A percentile compares a stretch with the other conserved stretches of the same genome.
Evolutionary conservation across 2,113 vertebrate genomes (phyloP).

Genomic region (Xenopus laevis): DNA sequence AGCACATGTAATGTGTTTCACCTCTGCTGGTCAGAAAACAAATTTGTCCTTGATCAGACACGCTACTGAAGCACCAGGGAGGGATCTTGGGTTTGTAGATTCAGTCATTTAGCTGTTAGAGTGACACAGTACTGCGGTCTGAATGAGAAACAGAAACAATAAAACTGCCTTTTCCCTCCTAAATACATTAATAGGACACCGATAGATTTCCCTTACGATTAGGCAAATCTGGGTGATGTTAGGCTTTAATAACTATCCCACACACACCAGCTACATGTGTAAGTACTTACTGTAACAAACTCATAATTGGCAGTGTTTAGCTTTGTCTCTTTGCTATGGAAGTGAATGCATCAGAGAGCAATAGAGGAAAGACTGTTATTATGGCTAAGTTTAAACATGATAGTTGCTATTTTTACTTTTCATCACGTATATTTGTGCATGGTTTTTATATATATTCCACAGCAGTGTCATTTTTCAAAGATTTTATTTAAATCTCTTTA

Average conservation of each 20-base stretch:
- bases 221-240: neutral
- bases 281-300: neutral
- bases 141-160: slow-evolving; percentile 24
- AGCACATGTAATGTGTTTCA: slow-evolving; percentile 40
- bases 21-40: slow-evolving; percentile 43
- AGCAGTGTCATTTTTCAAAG: too few species aligned
- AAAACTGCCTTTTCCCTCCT: slow-evolving; percentile 4
- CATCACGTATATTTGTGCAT: too few species aligned
- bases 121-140: slow-evolving; percentile 25
- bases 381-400: too few species aligned
- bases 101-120: slow-evolving; percentile 38
- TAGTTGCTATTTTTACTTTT: too few species aligned
- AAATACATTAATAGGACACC: neutral
- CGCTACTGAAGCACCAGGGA: slow-evolving; percentile 31
- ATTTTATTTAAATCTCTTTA: too few species aligned
- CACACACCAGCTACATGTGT: neutral
- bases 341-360: too few species aligned
- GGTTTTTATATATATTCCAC: too few species aligned
- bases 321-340: too few species aligned
- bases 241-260: neutral
- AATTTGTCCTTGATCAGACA: slow-evolving; percentile 35
- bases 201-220: neutral
- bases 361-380: too few species aligned
- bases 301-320: neutral
- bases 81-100: slow-evolving; percentile 16